These are phyloP conservation scores for Fundulus diaphanus DNA, from an alignment of 2,797 vertebrate genomes.

Conservation along the genomic window DNA sequence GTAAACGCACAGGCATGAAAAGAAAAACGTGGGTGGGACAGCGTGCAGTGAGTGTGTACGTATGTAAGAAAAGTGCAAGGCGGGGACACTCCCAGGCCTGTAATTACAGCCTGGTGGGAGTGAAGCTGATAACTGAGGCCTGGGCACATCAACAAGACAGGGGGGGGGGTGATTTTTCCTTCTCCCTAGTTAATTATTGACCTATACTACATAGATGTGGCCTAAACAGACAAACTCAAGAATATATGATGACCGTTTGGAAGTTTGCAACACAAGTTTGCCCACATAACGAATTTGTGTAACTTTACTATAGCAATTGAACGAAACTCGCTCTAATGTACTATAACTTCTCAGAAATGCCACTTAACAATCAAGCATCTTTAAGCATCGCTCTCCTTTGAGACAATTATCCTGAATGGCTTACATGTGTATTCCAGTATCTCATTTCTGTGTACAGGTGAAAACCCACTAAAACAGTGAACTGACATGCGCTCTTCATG, in stretches of 20 bases:
- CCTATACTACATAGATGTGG: background rate
- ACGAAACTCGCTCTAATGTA: background rate
- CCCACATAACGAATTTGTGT: background rate
- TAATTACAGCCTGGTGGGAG: conserved; percentile 79
- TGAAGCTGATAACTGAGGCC: conserved; percentile 77
- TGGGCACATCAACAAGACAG: conserved; percentile 53
- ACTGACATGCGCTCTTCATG: too few species aligned
- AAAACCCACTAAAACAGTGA: too few species aligned
- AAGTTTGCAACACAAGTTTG: background rate
- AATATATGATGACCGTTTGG: background rate
- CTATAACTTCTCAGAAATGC: background rate
- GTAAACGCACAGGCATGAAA: conserved; percentile 40
- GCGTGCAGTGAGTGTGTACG: conserved; percentile 14
- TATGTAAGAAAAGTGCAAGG: conserved; percentile 29
- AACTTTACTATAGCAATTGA: background rate
- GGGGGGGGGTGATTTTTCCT: conserved; percentile 16
- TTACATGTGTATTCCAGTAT: too few species aligned
- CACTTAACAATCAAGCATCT: background rate
- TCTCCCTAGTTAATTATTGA: background rate
- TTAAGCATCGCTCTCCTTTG: too few species aligned
- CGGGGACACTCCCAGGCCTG: conserved; percentile 64
- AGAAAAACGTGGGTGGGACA: conserved; percentile 38
- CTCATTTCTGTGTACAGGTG: too few species aligned
- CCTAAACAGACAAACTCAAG: background rate
- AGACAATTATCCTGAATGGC: too few species aligned